Conservation (phyloP, 2,113 vertebrate genomes). For the Mus musculus region DNA sequence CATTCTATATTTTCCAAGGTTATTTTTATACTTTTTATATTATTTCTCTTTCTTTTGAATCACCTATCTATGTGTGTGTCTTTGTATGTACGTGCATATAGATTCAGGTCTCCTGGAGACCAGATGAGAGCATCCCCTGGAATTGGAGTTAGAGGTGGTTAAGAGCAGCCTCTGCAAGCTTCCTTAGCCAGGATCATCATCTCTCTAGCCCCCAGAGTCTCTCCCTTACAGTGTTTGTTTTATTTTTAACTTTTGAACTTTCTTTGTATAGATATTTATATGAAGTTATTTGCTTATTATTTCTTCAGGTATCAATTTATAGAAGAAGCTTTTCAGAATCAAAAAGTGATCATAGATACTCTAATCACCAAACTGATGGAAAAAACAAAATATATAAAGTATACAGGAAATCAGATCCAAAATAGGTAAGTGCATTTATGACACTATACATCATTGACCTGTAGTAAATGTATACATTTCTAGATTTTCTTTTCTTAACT, state of each 20-base stretch:
- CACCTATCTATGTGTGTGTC: neutral
- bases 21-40: neutral
- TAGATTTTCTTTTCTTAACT: conserved; percentile 11
- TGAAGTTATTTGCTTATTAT: conserved; percentile 62
- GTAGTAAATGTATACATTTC: neutral
- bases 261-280: conserved; percentile 34
- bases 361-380: conserved; percentile 97
- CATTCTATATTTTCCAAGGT: conserved; percentile 13
- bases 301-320: conserved; percentile 96
- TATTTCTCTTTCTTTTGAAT: neutral
- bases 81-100: neutral
- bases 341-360: conserved; percentile 96
- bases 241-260: conserved; percentile 5
- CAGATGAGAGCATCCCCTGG: neutral
- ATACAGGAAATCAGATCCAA: conserved; percentile 94
- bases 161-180: neutral
- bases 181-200: neutral
- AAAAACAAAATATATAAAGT: conserved; percentile 96
- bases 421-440: conserved; percentile 89
- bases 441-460: neutral
- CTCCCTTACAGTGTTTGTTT: neutral
- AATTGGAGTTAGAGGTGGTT: neutral
- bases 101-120: neutral
- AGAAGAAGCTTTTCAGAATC: conserved; percentile 98
- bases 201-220: neutral